Conservation (phyloP, 2,888 invertebrate species). For the Lithophane semibrunnea region DNA sequence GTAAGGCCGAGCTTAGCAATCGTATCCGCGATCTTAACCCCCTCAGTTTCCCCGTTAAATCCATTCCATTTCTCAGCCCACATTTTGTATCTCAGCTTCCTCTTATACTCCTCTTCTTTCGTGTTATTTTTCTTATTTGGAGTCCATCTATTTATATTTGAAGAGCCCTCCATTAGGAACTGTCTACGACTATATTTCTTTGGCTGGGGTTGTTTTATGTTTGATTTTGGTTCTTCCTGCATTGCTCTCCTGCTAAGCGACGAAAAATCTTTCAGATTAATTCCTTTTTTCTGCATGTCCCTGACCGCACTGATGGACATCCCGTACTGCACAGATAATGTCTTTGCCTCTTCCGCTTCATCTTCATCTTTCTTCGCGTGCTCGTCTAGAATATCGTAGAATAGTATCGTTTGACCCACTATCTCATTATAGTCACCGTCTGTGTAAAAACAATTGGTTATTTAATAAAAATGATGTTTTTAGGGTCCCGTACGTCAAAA, state of each 20-base stretch:
- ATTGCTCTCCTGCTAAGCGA: background rate
- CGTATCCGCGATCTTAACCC: background rate
- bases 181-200: fast-evolving
- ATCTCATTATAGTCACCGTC: background rate
- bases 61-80: slow-evolving; percentile 13
- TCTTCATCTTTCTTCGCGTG: too few species aligned
- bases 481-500: too few species aligned
- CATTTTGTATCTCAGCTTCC: background rate
- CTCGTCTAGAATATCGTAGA: fast-evolving
- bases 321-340: too few species aligned
- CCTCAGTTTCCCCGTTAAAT: background rate
- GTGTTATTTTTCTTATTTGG: slow-evolving; percentile 3
- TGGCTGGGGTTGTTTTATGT: too few species aligned
- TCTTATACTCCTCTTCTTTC: slow-evolving; percentile 9
- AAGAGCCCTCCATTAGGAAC: background rate
- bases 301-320: fast-evolving
- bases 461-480: too few species aligned
- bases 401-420: background rate
- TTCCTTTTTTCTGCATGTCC: background rate
- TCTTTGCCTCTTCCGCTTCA: too few species aligned
- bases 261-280: fast-evolving
- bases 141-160: background rate
- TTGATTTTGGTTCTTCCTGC: too few species aligned
- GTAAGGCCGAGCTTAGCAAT: background rate
- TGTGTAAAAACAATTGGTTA: background rate